These are phyloP conservation scores for Hydropsyche tenuis DNA, from an alignment of 1,140 invertebrate species.

Conservation along the genomic window DNA sequence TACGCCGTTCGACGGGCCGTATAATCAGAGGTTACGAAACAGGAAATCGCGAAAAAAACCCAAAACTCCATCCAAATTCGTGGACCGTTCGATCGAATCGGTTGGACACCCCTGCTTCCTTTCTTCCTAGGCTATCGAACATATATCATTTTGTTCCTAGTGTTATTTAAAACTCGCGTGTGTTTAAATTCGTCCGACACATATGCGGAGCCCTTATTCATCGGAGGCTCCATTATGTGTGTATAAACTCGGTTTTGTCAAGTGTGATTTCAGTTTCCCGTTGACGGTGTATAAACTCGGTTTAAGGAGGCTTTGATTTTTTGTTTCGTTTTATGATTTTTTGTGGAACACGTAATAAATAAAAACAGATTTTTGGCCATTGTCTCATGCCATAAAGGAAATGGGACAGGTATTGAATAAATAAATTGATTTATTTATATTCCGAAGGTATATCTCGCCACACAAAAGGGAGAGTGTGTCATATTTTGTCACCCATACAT, in stretches of 20 bases:
- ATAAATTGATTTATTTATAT: conserved; percentile 45
- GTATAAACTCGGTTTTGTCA: too few species aligned
- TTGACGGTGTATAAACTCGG: too few species aligned
- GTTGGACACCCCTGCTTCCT: conserved; percentile 37
- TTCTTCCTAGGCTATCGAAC: conserved; percentile 42
- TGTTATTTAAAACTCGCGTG: conserved; percentile 43
- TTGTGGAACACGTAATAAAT: conserved; percentile 45
- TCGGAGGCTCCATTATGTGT: neutral
- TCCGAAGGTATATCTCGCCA: conserved; percentile 28
- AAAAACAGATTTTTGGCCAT: conserved; percentile 43
- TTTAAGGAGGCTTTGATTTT: conserved; percentile 36
- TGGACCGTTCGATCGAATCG: neutral
- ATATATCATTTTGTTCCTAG: conserved; percentile 44
- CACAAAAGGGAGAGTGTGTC: conserved; percentile 39
- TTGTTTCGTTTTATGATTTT: conserved; percentile 25
- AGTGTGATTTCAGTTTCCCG: too few species aligned
- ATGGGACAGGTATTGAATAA: conserved; percentile 45
- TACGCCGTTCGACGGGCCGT: conserved; percentile 25
- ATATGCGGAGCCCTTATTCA: conserved; percentile 34
- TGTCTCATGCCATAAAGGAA: conserved; percentile 44
- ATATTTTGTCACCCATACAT: conserved; percentile 39
- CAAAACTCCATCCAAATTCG: neutral
- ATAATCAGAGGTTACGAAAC: conserved; percentile 10
- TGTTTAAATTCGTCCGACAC: conserved; percentile 43
- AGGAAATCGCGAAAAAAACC: neutral